Base-by-base conservation (phyloP, 1,140 invertebrate species). In the Araneus ventricosus region DNA sequence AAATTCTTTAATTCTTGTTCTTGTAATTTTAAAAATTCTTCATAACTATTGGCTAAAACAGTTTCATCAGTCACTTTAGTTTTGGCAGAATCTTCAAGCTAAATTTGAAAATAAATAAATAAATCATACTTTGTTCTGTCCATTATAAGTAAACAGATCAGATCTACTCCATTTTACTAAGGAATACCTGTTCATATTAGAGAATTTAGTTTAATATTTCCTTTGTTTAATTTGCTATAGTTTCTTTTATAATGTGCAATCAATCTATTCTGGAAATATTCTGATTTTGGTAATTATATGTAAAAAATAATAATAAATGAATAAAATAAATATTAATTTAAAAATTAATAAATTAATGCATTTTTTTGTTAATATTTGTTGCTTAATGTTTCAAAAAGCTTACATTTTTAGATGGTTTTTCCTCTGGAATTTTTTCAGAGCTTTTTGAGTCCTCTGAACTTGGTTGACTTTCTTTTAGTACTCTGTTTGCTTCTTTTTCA, bases 11-110 rank as follows among this genome's bases (percentile, higher is more conserved):
- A 80, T 59, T 79, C 63, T 37, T 30, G 22, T 14, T 34, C 52
- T 57, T 90, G 37, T 39, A 90, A 57, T 52, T 8, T 70, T 57
- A 57, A 45, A 30, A 80, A 90, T 80, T 90, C 70, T n/a, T 22
- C 52, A 59, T 80, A 80, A 27, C 20, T 59, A 27, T 80, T n/a
- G 3, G 34, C 20, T 24, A 87, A 30, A 24, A 34, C 5, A 37
- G 14, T 37, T 75, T 75, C 70, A 20, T 75, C 34, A 67, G 24
- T 67, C 24, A n/a, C 27, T 34, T 17, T 30, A 27, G 10, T 0
- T 30, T 70, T 2, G 10, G 20, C 30, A 22, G 45, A 52, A 14
- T 75, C 70, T 20, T 75, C 70, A 20, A 34, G 14, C 70, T 75
- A 17, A 27, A 27, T 75, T 14, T 75, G 14, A 5, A 20, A 75